Evolutionary conservation across 2,797 vertebrate species (phyloP).

Genomic region (Tinamus major): DNA sequence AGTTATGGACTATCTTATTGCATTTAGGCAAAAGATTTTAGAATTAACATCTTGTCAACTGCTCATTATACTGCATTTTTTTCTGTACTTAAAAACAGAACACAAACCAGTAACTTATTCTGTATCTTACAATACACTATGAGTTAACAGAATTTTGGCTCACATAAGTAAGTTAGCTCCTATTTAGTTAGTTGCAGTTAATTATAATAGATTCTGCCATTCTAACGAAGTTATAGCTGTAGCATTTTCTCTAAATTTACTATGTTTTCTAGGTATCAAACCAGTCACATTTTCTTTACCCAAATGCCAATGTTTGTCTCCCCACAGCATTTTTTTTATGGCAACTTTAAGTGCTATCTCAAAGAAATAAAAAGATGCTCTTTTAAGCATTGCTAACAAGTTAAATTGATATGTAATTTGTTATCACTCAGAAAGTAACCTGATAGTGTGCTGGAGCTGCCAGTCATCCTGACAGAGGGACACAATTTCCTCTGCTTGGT

Average conservation of each 20-base stretch:
- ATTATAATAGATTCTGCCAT: slow-evolving; percentile 96
- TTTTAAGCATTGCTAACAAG: slow-evolving; percentile 67
- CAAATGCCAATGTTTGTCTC: slow-evolving; percentile 73
- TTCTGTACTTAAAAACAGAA: slow-evolving; percentile 74
- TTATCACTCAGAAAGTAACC: slow-evolving; percentile 62
- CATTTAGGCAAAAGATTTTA: slow-evolving; percentile 79
- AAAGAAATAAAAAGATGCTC: slow-evolving; percentile 72
- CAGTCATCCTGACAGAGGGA: slow-evolving; percentile 74
- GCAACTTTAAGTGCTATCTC: slow-evolving; percentile 66
- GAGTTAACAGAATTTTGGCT: slow-evolving; percentile 78
- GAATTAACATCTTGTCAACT: slow-evolving; percentile 78
- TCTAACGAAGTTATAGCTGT: slow-evolving; percentile 80
- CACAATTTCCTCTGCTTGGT: slow-evolving; percentile 75
- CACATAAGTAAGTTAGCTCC: slow-evolving; percentile 58
- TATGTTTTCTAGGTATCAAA: slow-evolving; percentile 72
- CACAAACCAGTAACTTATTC: slow-evolving; percentile 66
- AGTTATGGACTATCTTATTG: slow-evolving; percentile 77
- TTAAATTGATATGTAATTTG: slow-evolving; percentile 70
- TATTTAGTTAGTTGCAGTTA: slow-evolving; percentile 73
- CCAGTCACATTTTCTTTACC: slow-evolving; percentile 69
- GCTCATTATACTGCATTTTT: slow-evolving; percentile 76
- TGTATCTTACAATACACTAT: slow-evolving; percentile 66
- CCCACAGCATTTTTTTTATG: slow-evolving; percentile 49
- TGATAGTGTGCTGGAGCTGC: slow-evolving; percentile 43
- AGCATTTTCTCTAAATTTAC: slow-evolving; percentile 70